A percentile compares a stretch with the other conserved stretches of the same genome.
phyloP scores from a whole-genome alignment of 2,113 vertebrate genomes.

The Pelecanus crispus region DNA sequence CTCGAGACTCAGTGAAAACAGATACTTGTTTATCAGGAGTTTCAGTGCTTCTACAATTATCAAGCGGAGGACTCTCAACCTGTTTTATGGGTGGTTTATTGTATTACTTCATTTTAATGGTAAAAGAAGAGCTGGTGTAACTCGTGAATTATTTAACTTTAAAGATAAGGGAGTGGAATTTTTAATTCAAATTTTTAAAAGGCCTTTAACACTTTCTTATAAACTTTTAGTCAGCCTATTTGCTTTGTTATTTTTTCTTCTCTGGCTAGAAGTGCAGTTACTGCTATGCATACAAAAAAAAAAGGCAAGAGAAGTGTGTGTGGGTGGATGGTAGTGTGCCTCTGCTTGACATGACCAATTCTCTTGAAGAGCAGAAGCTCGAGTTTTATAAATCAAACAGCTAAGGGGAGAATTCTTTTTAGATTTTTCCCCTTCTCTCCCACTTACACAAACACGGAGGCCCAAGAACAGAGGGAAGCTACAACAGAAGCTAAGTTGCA shows the following conservation, averaged over 20 bases:
- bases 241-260: background rate
- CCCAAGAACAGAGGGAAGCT: background rate
- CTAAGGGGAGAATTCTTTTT: background rate
- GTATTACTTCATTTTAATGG: background rate
- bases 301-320: background rate
- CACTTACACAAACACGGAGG: background rate
- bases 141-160: background rate
- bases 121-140: background rate
- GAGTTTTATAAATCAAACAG: background rate
- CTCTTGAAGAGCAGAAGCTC: background rate
- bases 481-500: background rate
- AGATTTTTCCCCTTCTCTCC: background rate
- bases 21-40: slow-evolving; percentile 44
- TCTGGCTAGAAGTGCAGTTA: background rate
- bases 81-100: background rate
- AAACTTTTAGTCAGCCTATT: background rate
- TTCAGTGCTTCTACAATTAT: background rate
- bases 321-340: background rate
- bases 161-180: background rate
- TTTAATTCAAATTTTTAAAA: background rate
- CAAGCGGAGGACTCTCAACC: background rate
- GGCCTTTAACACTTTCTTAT: background rate
- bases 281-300: background rate
- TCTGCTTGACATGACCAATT: background rate
- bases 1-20: background rate